Conservation (phyloP, 1,140 invertebrate species). For the Sycobia sp. region DNA sequence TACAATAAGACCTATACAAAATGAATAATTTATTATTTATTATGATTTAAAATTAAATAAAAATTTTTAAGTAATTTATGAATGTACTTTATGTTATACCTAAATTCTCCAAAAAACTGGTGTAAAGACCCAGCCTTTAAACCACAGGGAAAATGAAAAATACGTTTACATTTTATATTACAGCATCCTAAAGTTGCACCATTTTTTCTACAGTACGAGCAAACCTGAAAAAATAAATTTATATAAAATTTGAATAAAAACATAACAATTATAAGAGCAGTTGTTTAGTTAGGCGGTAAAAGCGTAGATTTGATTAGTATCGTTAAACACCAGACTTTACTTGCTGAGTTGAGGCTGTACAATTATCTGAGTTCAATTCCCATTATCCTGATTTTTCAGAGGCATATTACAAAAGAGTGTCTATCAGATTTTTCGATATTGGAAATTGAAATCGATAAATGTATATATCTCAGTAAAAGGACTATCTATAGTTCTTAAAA, state of each 20-base stretch:
- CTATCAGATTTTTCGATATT: too few species aligned
- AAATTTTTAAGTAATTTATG: background rate
- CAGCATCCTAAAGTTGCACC: constrained; percentile 71
- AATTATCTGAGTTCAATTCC: too few species aligned
- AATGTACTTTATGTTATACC: constrained; percentile 50
- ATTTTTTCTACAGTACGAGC: constrained; percentile 65
- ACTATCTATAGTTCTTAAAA: background rate
- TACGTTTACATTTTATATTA: constrained; percentile 61
- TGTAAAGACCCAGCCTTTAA: constrained; percentile 62
- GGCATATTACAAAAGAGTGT: too few species aligned
- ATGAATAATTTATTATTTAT: constrained; percentile 15
- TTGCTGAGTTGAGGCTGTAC: too few species aligned
- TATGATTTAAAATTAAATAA: constrained; percentile 5
- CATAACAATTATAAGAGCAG: background rate
- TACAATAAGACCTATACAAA: constrained; percentile 65
- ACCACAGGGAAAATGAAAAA: constrained; percentile 72
- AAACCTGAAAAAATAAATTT: constrained; percentile 56
- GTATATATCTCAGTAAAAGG: too few species aligned
- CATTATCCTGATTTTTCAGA: too few species aligned
- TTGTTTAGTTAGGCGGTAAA: too few species aligned
- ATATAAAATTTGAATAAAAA: too few species aligned
- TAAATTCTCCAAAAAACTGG: constrained; percentile 69
- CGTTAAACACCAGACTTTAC: too few species aligned
- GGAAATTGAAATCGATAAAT: too few species aligned
- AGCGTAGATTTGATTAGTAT: too few species aligned